Percentiles rank a stretch among this genome's conserved stretches.
These are phyloP conservation scores for Ancistrus triradiatus DNA, from an alignment of 2,113 vertebrate species.

Conservation along the genomic window DNA sequence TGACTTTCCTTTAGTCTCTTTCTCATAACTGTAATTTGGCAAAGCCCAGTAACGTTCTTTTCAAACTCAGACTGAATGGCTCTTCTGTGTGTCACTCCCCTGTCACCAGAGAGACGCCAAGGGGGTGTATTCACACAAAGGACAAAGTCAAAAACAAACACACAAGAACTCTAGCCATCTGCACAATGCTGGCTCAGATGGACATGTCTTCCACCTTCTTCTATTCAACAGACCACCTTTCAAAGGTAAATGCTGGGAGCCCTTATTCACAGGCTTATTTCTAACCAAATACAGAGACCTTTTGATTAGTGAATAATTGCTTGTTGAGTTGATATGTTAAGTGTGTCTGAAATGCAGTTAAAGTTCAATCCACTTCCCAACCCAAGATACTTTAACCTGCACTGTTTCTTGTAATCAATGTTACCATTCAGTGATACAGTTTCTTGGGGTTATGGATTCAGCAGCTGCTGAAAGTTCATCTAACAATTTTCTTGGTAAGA, in stretches of 20 bases:
- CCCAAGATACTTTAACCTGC: background rate
- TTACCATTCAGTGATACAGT: background rate
- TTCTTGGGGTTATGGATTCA: background rate
- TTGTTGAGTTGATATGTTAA: slow-evolving; percentile 17
- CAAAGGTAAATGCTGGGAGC: slow-evolving; percentile 14
- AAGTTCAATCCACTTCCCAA: slow-evolving; percentile 12
- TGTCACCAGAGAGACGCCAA: slow-evolving; percentile 41
- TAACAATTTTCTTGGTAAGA: background rate
- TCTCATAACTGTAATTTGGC: slow-evolving; percentile 23
- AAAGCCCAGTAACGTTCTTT: slow-evolving; percentile 24
- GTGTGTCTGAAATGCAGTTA: slow-evolving; percentile 12
- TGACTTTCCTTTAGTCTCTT: slow-evolving; percentile 31
- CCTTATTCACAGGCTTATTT: slow-evolving; percentile 24
- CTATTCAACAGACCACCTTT: slow-evolving; percentile 30
- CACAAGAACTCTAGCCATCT: slow-evolving; percentile 33
- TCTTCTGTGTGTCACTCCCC: slow-evolving; percentile 42
- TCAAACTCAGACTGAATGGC: slow-evolving; percentile 41
- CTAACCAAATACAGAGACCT: slow-evolving; percentile 26
- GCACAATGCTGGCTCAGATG: slow-evolving; percentile 20
- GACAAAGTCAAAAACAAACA: slow-evolving; percentile 47
- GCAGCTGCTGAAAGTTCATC: background rate
- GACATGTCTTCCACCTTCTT: slow-evolving; percentile 16
- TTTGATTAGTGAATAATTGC: slow-evolving; percentile 28
- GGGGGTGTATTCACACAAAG: slow-evolving; percentile 35
- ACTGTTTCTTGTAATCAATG: background rate